These are phyloP conservation scores for Simalia tracyae DNA, from an alignment of 2,797 vertebrate genomes.

Conservation along the genomic window DNA sequence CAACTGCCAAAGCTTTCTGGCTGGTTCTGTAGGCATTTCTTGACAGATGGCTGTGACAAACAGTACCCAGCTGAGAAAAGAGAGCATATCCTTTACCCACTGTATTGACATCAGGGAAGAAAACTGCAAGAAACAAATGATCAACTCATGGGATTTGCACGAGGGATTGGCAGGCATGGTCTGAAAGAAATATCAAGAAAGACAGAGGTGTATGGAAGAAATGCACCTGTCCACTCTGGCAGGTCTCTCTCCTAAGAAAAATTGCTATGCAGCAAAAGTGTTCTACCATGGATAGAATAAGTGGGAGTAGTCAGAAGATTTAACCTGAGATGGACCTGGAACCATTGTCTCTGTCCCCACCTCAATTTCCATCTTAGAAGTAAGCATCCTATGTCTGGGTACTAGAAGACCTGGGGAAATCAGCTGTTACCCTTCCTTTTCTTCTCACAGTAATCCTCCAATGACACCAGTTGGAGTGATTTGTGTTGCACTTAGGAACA, in stretches of 20 bases:
- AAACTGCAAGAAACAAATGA: constrained; percentile 16
- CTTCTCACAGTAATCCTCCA: too few relatives aligned
- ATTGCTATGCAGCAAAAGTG: neutral
- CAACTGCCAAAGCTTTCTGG: constrained; percentile 51
- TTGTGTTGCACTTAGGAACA: neutral
- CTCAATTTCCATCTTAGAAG: neutral
- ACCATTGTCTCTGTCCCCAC: neutral
- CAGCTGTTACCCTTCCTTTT: neutral
- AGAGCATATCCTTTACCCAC: neutral
- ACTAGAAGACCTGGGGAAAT: too few relatives aligned
- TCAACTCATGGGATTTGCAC: neutral
- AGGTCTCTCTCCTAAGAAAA: neutral
- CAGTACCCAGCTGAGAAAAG: constrained; percentile 45
- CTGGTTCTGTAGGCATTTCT: constrained; percentile 48
- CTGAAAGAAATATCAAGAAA: neutral
- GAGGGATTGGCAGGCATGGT: neutral
- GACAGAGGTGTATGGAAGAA: neutral
- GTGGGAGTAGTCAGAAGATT: neutral
- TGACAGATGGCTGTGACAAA: constrained; percentile 53
- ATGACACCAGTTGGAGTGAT: neutral
- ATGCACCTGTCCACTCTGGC: neutral
- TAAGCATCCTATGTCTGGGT: neutral
- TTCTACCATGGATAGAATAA: neutral
- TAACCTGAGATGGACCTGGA: neutral
- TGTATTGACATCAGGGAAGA: neutral